A percentile compares a stretch with the other conserved stretches of the same genome.
These are phyloP conservation scores for Maccullochella peelii DNA, from an alignment of 2,113 vertebrate genomes.

Conservation along the genomic window DNA sequence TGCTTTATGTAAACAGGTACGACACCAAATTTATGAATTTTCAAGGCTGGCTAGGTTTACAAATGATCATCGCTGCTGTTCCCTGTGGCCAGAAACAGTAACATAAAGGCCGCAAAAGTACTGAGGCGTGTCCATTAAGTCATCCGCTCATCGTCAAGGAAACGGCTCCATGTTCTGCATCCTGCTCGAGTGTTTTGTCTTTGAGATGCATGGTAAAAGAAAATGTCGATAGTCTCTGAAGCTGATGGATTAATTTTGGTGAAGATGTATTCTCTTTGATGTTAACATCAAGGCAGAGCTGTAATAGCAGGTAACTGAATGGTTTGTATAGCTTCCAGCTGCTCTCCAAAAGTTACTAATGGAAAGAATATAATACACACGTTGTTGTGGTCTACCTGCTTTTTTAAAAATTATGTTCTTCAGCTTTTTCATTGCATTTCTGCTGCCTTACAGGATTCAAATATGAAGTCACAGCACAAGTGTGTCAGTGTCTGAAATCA, in stretches of 20 bases:
- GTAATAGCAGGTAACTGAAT: constrained; percentile 29
- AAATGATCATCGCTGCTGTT: constrained; percentile 10
- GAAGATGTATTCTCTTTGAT: constrained; percentile 41
- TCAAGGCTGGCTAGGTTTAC: constrained; percentile 12
- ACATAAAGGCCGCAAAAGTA: constrained; percentile 5
- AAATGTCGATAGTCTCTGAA: constrained; percentile 26
- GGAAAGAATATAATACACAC: not conserved
- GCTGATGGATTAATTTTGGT: constrained; percentile 30
- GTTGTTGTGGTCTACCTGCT: not conserved
- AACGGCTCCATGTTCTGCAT: not conserved
- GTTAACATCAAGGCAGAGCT: constrained; percentile 29
- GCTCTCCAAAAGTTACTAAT: constrained; percentile 8
- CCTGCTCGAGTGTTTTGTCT: constrained; percentile 11
- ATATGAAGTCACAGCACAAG: constrained; percentile 34
- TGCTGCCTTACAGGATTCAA: constrained; percentile 8
- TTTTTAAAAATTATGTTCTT: not conserved
- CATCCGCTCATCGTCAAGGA: constrained; percentile 11
- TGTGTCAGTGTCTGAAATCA: constrained; percentile 8
- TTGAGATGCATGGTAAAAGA: not conserved
- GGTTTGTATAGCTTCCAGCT: constrained; percentile 19
- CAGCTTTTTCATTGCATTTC: not conserved
- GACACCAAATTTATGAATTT: not conserved
- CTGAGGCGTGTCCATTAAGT: constrained; percentile 9
- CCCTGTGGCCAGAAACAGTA: not conserved
- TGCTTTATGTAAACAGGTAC: constrained; percentile 37